Percentiles rank a stretch among this genome's conserved stretches.
Conservation (phyloP, 2,888 invertebrate genomes). For the Andrena fulva region DNA sequence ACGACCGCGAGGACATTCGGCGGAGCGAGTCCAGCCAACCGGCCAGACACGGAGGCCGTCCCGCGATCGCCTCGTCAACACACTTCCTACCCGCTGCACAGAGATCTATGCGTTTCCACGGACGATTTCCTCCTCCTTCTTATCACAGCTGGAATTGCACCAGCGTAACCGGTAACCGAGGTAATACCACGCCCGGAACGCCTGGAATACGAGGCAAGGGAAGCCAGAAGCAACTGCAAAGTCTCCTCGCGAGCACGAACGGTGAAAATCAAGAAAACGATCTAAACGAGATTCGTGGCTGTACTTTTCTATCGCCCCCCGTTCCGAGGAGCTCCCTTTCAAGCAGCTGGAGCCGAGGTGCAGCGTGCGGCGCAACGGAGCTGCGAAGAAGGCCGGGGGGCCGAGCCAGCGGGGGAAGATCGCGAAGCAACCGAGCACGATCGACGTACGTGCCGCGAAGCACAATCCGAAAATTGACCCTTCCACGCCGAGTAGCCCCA, state of each 20-base stretch:
- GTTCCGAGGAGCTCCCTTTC: constrained; percentile 36
- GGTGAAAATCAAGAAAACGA: constrained; percentile 34
- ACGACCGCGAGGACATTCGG: constrained; percentile 74
- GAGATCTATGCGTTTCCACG: too few species aligned
- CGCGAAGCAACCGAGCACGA: constrained; percentile 53
- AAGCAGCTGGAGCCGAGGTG: neutral
- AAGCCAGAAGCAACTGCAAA: neutral
- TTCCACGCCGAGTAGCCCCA: constrained; percentile 4
- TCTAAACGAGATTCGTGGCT: constrained; percentile 54
- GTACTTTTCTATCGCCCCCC: constrained; percentile 43
- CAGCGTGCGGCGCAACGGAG: neutral
- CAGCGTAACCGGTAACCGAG: too few species aligned
- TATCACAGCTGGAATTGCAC: too few species aligned
- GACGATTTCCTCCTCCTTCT: too few species aligned
- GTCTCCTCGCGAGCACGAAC: constrained; percentile 9
- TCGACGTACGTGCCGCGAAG: constrained; percentile 76
- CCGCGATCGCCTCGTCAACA: neutral
- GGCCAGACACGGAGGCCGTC: neutral
- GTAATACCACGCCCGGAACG: neutral
- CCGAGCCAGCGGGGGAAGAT: constrained; percentile 40
- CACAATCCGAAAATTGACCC: constrained; percentile 75
- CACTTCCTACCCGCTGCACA: too few species aligned
- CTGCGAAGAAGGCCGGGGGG: constrained; percentile 22
- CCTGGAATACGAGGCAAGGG: neutral
- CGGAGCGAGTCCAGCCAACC: constrained; percentile 58